phyloP scores from a whole-genome alignment of 2,113 vertebrate genomes.

The Otis tarda region DNA sequence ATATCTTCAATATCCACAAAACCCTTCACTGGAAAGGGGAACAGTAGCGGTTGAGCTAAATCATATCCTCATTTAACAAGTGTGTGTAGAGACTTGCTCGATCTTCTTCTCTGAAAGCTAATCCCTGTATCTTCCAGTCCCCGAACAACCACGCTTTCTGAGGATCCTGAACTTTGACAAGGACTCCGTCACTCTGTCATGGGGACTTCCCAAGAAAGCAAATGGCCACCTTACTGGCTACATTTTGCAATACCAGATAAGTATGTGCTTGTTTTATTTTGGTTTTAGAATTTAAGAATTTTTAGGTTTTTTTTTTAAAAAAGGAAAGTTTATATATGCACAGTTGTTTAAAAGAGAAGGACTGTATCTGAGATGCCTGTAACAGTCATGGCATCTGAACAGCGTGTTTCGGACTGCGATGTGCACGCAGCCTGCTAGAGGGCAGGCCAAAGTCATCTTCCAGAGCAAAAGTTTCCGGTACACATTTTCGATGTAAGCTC shows the following conservation, averaged over 20 bases:
- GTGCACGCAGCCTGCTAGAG: not conserved
- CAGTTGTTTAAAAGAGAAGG: not conserved
- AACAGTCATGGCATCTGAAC: not conserved
- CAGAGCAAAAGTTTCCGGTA: not conserved
- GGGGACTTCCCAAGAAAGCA: slow-evolving; percentile 85
- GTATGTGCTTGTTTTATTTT: slow-evolving; percentile 75
- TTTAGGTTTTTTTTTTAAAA: not conserved
- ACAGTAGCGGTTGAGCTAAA: not conserved
- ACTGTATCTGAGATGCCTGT: not conserved
- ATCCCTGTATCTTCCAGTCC: slow-evolving; percentile 79
- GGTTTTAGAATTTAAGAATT: not conserved
- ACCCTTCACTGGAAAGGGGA: not conserved
- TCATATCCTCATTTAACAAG: not conserved
- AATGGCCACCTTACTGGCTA: slow-evolving; percentile 92
- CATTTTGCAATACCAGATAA: slow-evolving; percentile 90
- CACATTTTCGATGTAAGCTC: accelerated
- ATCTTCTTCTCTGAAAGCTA: not conserved
- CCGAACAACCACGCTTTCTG: slow-evolving; percentile 85
- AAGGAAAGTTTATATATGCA: not conserved
- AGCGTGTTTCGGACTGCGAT: not conserved
- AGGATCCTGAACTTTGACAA: slow-evolving; percentile 85
- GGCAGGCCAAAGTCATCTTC: not conserved
- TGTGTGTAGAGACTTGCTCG: not conserved
- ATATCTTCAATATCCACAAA: not conserved
- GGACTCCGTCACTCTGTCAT: slow-evolving; percentile 82